These are phyloP conservation scores for Tuberolachnus salignus DNA, from an alignment of 2,888 invertebrate species.

Conservation along the genomic window DNA sequence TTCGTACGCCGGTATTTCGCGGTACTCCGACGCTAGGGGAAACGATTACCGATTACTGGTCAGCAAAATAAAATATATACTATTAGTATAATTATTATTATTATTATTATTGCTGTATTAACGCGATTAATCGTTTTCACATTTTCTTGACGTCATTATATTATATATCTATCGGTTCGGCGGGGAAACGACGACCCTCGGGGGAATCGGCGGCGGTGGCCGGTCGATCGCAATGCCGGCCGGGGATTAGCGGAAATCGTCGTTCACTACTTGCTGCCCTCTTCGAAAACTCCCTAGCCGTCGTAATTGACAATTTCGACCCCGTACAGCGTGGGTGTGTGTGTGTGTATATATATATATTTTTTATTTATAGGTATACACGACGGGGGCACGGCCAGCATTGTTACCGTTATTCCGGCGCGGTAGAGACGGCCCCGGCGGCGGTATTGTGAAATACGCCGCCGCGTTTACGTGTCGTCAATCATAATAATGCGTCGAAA, in stretches of 20 bases:
- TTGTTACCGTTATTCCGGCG: slow-evolving; percentile 21
- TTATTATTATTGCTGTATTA: slow-evolving; percentile 34
- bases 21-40: slow-evolving; percentile 15
- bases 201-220: background rate
- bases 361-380: no score
- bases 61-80: no score
- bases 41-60: background rate
- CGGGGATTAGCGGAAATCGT: slow-evolving; percentile 36
- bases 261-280: background rate
- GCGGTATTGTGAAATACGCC: slow-evolving; percentile 13
- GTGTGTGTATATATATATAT: no score
- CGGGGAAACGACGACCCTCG: slow-evolving; percentile 28
- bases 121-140: slow-evolving; percentile 39
- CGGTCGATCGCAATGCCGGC: background rate
- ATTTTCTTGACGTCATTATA: slow-evolving; percentile 37
- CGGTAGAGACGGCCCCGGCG: no score
- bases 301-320: slow-evolving; percentile 41
- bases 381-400: background rate
- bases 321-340: no score
- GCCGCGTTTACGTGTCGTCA: slow-evolving; percentile 13
- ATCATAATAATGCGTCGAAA: slow-evolving; percentile 45
- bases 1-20: background rate
- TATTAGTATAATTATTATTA: no score
- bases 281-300: background rate
- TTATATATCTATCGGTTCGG: background rate